These are phyloP conservation scores for Psettodes erumei DNA, from an alignment of 2,113 vertebrate genomes.

Conservation along the genomic window DNA sequence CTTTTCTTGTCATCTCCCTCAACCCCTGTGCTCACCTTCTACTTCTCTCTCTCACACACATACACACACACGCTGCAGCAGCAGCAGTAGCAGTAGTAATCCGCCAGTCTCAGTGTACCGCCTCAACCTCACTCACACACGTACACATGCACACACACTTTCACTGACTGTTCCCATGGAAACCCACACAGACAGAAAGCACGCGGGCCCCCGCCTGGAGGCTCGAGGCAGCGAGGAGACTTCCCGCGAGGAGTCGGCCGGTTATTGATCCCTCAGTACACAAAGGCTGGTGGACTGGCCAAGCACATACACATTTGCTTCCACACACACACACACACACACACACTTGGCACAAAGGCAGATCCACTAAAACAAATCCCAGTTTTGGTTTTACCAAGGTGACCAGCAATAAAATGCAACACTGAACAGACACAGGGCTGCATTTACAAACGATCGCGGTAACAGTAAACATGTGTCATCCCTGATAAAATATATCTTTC, in stretches of 20 bases:
- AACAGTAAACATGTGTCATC: not conserved
- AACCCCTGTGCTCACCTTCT: constrained; percentile 37
- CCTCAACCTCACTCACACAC: constrained; percentile 23
- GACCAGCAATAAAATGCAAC: not conserved
- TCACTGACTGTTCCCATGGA: constrained; percentile 76
- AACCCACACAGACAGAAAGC: constrained; percentile 75
- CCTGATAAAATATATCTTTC: not conserved
- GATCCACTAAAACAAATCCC: not conserved
- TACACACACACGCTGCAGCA: constrained; percentile 24
- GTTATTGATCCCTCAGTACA: constrained; percentile 75
- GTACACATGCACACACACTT: constrained; percentile 24
- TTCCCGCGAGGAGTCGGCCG: constrained; percentile 67
- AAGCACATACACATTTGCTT: not conserved
- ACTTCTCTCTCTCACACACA: constrained; percentile 13
- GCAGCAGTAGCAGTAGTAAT: constrained; percentile 37
- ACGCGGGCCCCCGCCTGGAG: constrained; percentile 62
- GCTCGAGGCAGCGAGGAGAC: constrained; percentile 61
- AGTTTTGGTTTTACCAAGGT: not conserved
- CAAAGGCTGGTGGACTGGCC: constrained; percentile 41
- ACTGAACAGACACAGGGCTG: not conserved
- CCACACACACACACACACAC: constrained; percentile 5
- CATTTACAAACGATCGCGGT: not conserved
- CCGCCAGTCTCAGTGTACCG: constrained; percentile 37
- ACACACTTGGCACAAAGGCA: not conserved
- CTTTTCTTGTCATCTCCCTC: constrained; percentile 16